A percentile compares a stretch with the other conserved stretches of the same genome.
Evolutionary conservation across 2,113 vertebrate genomes (phyloP).

Genomic region (Hymenochirus boettgeri): DNA sequence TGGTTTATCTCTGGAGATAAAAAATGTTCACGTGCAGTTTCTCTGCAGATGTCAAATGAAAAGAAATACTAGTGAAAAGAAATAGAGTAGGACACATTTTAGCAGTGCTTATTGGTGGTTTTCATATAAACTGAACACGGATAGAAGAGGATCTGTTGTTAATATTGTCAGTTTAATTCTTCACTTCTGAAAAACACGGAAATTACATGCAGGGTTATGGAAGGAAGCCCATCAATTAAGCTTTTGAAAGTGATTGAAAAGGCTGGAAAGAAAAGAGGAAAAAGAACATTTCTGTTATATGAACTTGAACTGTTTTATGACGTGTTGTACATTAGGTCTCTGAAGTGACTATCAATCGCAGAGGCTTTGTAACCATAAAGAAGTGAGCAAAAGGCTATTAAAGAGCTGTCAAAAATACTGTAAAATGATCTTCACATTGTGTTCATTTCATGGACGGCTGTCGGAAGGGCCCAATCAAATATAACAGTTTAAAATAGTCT

Average conservation of each 20-base stretch:
- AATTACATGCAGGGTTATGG: neutral
- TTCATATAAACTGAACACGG: no score
- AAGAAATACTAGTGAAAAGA: no score
- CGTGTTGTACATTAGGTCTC: neutral
- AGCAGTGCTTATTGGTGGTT: no score
- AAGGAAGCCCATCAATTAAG: neutral
- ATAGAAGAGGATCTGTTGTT: no score
- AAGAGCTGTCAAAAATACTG: constrained; percentile 15
- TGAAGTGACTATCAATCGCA: neutral
- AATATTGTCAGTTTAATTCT: no score
- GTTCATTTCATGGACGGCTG: constrained; percentile 19
- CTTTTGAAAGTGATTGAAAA: no score
- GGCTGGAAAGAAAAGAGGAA: neutral
- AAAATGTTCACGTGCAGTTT: no score
- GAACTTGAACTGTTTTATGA: constrained; percentile 6
- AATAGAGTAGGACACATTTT: no score
- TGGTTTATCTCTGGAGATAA: no score
- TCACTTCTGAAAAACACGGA: neutral
- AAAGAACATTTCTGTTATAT: neutral
- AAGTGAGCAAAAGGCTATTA: constrained; percentile 9
- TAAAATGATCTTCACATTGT: constrained; percentile 3
- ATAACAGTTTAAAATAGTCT: no score
- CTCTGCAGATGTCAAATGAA: no score
- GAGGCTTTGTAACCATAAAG: constrained; percentile 13
- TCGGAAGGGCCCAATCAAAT: constrained; percentile 11